These are phyloP conservation scores for Eupithecia dodoneata DNA, from an alignment of 2,888 invertebrate species.

Conservation along the genomic window DNA sequence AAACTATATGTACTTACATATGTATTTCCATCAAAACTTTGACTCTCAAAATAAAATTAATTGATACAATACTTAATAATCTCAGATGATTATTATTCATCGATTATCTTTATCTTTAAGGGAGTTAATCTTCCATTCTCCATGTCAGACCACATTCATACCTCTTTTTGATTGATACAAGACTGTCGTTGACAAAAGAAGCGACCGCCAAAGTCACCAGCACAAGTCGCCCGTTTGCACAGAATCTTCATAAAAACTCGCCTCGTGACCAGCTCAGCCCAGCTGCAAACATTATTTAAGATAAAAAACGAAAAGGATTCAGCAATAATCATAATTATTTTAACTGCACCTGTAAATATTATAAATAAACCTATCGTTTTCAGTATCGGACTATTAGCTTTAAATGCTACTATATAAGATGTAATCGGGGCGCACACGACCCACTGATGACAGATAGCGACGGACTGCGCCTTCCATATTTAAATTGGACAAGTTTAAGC, in stretches of 20 bases:
- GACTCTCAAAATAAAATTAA: background rate
- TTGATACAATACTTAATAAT: no score
- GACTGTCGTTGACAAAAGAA: background rate
- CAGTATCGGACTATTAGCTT: slow-evolving; percentile 70
- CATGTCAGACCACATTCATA: no score
- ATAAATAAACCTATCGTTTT: slow-evolving; percentile 23
- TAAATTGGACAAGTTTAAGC: slow-evolving; percentile 48
- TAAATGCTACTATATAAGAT: slow-evolving; percentile 75
- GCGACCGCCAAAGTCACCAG: background rate
- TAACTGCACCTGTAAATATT: slow-evolving; percentile 27
- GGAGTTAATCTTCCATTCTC: no score
- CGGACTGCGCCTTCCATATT: slow-evolving; percentile 64
- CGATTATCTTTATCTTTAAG: no score
- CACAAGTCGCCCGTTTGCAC: background rate
- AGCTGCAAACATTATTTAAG: slow-evolving; percentile 7
- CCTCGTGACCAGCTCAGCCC: slow-evolving; percentile 1
- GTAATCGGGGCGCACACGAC: slow-evolving; percentile 73
- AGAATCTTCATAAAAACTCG: background rate
- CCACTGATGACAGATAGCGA: slow-evolving; percentile 78
- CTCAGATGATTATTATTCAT: no score
- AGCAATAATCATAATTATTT: slow-evolving; percentile 32
- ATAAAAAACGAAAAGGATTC: background rate
- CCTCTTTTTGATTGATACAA: background rate
- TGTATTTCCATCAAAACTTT: background rate
- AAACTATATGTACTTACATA: background rate